These are phyloP conservation scores for Bolinopsis microptera DNA, from an alignment of 37 sponge, comb jelly and placozoan species.

Conservation along the genomic window DNA sequence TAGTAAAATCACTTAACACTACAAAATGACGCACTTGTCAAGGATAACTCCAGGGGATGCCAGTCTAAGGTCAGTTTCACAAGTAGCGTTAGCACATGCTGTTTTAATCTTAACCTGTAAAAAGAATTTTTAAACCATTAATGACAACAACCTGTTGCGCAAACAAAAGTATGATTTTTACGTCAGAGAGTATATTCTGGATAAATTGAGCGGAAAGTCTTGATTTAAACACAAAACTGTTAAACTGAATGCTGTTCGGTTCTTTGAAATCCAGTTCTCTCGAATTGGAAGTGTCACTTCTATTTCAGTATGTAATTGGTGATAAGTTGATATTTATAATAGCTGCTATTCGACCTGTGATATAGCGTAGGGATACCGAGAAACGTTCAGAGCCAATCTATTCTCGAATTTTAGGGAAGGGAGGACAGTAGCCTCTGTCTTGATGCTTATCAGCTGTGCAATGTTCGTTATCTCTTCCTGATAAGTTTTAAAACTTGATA, in stretches of 20 bases:
- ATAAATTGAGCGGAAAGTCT: too few relatives aligned
- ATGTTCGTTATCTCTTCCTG: conserved; percentile 16
- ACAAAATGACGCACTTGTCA: not conserved
- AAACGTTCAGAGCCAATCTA: conserved; percentile 11
- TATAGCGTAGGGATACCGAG: not conserved
- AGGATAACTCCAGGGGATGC: not conserved
- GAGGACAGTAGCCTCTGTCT: not conserved
- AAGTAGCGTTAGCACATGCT: not conserved
- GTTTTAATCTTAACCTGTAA: conserved; percentile 18
- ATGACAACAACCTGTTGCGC: not conserved
- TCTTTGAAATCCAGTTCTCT: not conserved
- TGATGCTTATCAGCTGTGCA: conserved; percentile 31
- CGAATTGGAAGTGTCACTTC: not conserved
- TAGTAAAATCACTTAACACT: not conserved
- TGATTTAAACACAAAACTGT: too few relatives aligned
- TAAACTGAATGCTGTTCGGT: not conserved
- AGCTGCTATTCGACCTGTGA: too few relatives aligned
- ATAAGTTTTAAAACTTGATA: too few relatives aligned
- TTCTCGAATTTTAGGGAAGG: conserved; percentile 9
- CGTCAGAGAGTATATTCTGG: not conserved
- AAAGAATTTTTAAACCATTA: not conserved
- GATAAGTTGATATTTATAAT: too few relatives aligned
- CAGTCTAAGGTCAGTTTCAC: conserved; percentile 2
- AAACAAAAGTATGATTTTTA: not conserved
- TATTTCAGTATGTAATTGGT: too few relatives aligned